Conservation (phyloP, 2,113 vertebrate genomes). For the Porphyrio hochstetteri region DNA sequence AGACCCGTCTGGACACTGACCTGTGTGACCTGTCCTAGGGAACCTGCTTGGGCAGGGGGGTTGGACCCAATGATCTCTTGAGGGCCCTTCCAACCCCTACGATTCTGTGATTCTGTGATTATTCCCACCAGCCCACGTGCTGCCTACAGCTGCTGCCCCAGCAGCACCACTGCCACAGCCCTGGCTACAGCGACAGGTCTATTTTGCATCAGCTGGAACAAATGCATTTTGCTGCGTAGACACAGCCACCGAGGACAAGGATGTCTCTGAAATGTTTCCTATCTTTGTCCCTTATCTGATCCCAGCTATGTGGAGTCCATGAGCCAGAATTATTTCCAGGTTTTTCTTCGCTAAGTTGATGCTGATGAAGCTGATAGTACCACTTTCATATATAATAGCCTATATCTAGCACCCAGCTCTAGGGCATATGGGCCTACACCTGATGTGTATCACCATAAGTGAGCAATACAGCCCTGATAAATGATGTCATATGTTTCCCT, state of each 20-base stretch:
- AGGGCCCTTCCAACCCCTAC: no score
- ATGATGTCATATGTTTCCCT: neutral
- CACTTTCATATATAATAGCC: neutral
- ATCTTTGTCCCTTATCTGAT: neutral
- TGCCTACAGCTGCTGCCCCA: neutral
- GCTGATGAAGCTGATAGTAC: rapidly evolving
- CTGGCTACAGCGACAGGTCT: neutral
- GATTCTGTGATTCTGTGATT: no score
- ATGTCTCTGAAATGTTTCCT: neutral
- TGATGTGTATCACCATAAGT: rapidly evolving
- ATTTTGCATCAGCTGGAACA: neutral
- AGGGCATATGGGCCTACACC: neutral
- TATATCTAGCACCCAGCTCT: neutral
- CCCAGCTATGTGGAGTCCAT: neutral
- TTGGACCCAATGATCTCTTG: no score
- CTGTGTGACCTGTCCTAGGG: no score
- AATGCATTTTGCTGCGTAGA: neutral
- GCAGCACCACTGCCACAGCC: rapidly evolving
- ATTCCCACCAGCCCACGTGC: neutral
- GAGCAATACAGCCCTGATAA: neutral
- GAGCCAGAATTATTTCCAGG: neutral
- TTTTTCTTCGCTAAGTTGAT: neutral
- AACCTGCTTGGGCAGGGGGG: no score
- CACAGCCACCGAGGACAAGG: neutral
- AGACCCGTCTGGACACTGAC: no score